Base-by-base conservation (phyloP, 1,140 invertebrate species). In the Stenopsyche tienmushanensis region DNA sequence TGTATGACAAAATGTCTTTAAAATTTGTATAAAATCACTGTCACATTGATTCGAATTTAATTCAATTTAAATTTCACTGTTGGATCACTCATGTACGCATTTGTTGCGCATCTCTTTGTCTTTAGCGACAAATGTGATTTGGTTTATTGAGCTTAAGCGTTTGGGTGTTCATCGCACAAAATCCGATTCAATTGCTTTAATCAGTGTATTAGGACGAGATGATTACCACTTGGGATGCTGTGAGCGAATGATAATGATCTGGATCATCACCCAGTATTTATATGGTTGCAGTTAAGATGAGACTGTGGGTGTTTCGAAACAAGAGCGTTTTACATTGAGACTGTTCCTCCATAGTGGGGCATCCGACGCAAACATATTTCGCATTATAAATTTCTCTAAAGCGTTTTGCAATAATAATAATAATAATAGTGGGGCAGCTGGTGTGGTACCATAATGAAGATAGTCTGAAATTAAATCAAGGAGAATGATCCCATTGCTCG, bases 201-300 rank as follows among this genome's bases (percentile, higher is more conserved):
- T n/a, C n/a, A n/a, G 29, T 34, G 29, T 34, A 13, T 34, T 34
- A 7, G 29, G 13, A 13, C 29, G 13, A 34, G 50, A 63, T 47
- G 49, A 54, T 64, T 64, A 64, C 62, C 62, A 54, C 39, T 53
- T 53, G 52, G 52, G 50, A 54, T 64, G 24, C 50, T 20, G 52
- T 24, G 49, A 53, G 50, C 29, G 62, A 54, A 54, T 64, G 62
- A 64, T 64, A 54, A 64, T 44, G 34, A 55, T 64, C 62, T 54
- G 50, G 62, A 64, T 64, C 49, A 54, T 54, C 39, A 21, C 7
- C 62, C 21, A 15, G 25, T 21, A 23, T 64, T 64, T 64, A 64
- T 64, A 64, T 45, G 49, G 62, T 54, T 5, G 29, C n/a, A n/a
- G n/a, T n/a, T n/a, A 47, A 60, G 57, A 60, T 60, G 57, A 60